Percentiles rank a stretch among this genome's conserved stretches.
Evolutionary conservation across 64 coral and sea anemone species (phyloP).

Genomic region (Montipora efflorescens): DNA sequence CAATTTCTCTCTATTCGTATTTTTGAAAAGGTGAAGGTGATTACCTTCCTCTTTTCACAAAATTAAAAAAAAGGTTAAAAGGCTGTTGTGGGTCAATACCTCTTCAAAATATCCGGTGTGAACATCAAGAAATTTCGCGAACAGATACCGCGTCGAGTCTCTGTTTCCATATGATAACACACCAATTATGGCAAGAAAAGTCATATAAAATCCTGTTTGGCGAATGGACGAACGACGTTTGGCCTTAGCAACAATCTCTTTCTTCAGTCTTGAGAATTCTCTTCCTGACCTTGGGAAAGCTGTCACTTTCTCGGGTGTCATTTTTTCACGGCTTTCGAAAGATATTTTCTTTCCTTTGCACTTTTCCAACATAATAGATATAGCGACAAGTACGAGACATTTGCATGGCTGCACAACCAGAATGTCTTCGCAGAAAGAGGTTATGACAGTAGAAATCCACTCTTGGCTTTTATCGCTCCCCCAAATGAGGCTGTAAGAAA

Average conservation of each 20-base stretch:
- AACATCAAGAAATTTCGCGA: too few relatives aligned
- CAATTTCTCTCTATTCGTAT: too few relatives aligned
- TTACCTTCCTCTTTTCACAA: too few relatives aligned
- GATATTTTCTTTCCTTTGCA: conserved; percentile 1
- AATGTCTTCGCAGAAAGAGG: conserved; percentile 72
- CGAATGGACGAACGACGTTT: conserved; percentile 2
- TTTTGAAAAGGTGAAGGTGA: too few relatives aligned
- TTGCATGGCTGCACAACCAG: conserved; percentile 68
- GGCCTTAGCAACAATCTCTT: conserved; percentile 32
- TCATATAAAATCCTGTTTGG: conserved; percentile 35
- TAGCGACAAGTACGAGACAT: too few relatives aligned
- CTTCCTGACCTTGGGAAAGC: too few relatives aligned
- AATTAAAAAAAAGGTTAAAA: too few relatives aligned
- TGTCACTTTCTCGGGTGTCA: too few relatives aligned
- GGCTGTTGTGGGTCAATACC: too few relatives aligned
- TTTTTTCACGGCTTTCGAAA: not conserved
- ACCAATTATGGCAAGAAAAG: conserved; percentile 55
- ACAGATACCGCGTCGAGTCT: not conserved
- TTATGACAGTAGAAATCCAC: conserved; percentile 69
- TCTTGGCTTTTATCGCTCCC: conserved; percentile 74
- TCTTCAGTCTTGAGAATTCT: not conserved
- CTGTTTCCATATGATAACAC: conserved; percentile 70
- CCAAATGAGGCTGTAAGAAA: conserved; percentile 89
- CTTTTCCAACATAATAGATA: conserved; percentile 31
- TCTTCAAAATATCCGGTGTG: too few relatives aligned